phyloP scores from a whole-genome alignment of 2,113 vertebrate species.

The Notechis scutatus region DNA sequence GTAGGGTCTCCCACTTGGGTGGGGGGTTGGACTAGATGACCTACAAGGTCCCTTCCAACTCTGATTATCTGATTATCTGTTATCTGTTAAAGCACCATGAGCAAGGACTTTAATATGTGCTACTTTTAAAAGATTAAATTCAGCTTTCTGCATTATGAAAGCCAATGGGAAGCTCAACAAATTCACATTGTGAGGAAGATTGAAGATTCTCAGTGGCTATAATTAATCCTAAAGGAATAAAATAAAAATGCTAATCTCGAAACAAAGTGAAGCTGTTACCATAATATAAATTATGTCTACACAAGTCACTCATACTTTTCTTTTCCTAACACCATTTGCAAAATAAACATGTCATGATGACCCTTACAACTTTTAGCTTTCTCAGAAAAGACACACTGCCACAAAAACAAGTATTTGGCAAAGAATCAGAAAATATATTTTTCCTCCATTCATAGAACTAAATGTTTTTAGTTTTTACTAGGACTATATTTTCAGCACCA shows the following conservation, averaged over 20 bases:
- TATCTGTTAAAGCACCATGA: background rate
- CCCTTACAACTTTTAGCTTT: background rate
- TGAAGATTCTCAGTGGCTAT: background rate
- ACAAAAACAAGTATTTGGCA: background rate
- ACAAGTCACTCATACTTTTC: background rate
- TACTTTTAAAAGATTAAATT: background rate
- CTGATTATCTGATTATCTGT: too few species aligned
- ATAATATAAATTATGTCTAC: background rate
- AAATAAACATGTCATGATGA: background rate
- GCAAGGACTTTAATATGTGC: background rate
- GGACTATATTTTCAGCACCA: background rate
- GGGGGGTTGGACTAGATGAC: too few species aligned
- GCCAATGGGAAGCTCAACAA: background rate
- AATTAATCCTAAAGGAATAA: background rate
- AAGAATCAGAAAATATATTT: background rate
- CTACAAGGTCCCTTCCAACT: too few species aligned
- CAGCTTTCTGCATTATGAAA: background rate
- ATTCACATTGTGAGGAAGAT: background rate
- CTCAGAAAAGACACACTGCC: too few species aligned
- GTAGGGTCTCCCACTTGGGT: too few species aligned
- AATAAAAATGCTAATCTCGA: background rate
- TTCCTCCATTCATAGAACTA: background rate
- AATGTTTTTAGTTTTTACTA: background rate
- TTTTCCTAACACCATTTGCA: background rate
- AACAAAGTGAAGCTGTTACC: background rate